Percentiles rank a stretch among this genome's conserved stretches.
Conservation (phyloP, 2,888 invertebrate genomes). For the Netelia inedita region DNA sequence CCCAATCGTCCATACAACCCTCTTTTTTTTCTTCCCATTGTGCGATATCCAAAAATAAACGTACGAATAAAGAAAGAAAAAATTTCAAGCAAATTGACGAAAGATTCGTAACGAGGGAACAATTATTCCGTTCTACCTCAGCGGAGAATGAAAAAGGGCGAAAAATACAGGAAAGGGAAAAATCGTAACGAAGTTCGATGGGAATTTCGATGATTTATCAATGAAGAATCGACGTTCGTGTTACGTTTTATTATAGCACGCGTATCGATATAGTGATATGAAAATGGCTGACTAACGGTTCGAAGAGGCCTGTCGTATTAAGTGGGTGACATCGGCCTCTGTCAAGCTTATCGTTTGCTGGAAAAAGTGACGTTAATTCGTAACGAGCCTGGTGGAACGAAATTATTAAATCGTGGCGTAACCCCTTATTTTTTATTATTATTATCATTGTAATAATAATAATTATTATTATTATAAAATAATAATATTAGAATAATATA, state of each 20-base stretch:
- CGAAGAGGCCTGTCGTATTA: constrained; percentile 27
- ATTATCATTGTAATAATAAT: too few species aligned
- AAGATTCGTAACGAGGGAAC: not conserved
- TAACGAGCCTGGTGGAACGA: constrained; percentile 3
- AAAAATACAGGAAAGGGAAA: not conserved
- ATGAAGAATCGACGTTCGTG: not conserved
- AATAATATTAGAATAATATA: too few species aligned
- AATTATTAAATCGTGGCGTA: constrained; percentile 2
- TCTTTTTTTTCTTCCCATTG: not conserved
- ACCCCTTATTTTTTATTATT: too few species aligned
- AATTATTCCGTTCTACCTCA: not conserved
- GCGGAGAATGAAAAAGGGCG: not conserved
- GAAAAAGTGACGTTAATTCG: constrained; percentile 41
- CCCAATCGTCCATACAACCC: constrained; percentile 10
- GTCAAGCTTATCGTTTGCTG: constrained; percentile 34
- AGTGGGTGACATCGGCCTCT: not conserved
- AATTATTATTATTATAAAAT: too few species aligned
- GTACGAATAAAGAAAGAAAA: not conserved
- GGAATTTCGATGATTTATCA: constrained; percentile 5
- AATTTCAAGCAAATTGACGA: not conserved
- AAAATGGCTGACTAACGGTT: constrained; percentile 14
- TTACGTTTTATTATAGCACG: not conserved
- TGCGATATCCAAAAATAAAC: not conserved
- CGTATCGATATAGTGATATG: constrained; percentile 14
- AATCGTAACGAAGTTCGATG: not conserved